A percentile compares a stretch with the other conserved stretches of the same genome.
Evolutionary conservation across 2,797 vertebrate genomes (phyloP).

Genomic region (Gallinago solitaria): DNA sequence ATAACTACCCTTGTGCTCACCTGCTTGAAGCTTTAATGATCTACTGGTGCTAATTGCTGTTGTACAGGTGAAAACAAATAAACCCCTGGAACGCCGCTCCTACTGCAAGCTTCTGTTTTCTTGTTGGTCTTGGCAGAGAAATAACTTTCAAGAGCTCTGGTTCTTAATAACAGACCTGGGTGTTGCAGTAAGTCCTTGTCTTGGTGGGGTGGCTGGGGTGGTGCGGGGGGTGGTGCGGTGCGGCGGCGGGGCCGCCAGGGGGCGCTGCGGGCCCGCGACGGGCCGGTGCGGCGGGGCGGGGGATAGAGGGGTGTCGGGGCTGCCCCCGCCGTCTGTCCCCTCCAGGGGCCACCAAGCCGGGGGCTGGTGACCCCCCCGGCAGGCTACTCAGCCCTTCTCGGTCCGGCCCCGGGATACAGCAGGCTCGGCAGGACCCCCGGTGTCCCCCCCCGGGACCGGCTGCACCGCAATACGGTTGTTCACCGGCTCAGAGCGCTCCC

Average conservation of each 20-base stretch:
- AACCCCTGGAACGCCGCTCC: neutral
- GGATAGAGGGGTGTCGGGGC: too few relatives aligned
- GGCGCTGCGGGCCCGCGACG: neutral
- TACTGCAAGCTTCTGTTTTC: too few relatives aligned
- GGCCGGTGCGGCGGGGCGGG: neutral
- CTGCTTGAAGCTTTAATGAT: neutral
- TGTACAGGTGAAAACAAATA: neutral
- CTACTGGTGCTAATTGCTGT: neutral
- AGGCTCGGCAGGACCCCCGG: neutral
- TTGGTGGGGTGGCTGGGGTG: neutral
- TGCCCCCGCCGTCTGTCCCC: neutral
- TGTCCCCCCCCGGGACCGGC: neutral
- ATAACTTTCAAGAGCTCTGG: rapidly evolving
- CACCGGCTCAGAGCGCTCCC: rapidly evolving
- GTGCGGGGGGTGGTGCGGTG: neutral
- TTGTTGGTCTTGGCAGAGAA: neutral
- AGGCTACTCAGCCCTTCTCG: neutral
- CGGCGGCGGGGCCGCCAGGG: neutral
- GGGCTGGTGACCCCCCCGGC: too few relatives aligned
- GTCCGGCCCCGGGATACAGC: too few relatives aligned
- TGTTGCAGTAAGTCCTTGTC: neutral
- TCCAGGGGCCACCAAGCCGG: too few relatives aligned
- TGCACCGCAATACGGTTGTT: neutral
- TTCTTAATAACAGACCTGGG: rapidly evolving
- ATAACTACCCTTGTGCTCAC: neutral